A percentile compares a stretch with the other conserved stretches of the same genome.
Evolutionary conservation across 2,113 vertebrate species (phyloP).

Genomic region (Ptilonorhynchus violaceus): DNA sequence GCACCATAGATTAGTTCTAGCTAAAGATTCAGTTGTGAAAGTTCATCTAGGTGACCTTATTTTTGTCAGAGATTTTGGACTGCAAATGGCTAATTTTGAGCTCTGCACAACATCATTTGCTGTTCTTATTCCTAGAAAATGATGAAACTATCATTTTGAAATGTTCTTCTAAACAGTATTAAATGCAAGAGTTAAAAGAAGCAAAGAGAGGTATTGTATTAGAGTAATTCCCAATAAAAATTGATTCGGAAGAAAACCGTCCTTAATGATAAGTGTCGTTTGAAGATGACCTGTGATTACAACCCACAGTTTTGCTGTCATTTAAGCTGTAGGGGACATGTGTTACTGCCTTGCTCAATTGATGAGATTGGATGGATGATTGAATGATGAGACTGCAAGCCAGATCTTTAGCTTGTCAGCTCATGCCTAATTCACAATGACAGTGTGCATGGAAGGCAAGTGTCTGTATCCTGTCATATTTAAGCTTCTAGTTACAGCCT

Average conservation of each 20-base stretch:
- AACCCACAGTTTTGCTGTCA: conserved; percentile 66
- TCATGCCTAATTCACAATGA: conserved; percentile 47
- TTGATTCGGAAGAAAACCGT: conserved; percentile 12
- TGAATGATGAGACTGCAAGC: conserved; percentile 69
- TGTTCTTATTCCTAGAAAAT: background rate
- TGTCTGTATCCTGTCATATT: conserved; percentile 46
- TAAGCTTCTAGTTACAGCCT: conserved; percentile 31
- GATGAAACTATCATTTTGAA: background rate
- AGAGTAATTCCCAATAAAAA: conserved; percentile 16
- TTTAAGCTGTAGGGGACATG: conserved; percentile 65
- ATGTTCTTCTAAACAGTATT: background rate
- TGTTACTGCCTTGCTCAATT: conserved; percentile 67
- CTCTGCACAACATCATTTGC: background rate
- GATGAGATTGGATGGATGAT: conserved; percentile 65
- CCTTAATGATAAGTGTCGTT: conserved; percentile 48
- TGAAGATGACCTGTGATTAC: conserved; percentile 67
- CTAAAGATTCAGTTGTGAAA: background rate
- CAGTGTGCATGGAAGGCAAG: conserved; percentile 52
- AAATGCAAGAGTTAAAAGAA: background rate
- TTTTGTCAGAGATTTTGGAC: background rate
- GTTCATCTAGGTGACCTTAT: background rate
- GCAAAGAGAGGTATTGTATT: background rate
- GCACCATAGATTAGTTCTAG: background rate
- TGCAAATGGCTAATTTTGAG: background rate
- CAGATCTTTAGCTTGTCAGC: conserved; percentile 67